Percentiles rank a stretch among this genome's conserved stretches.
Evolutionary conservation across 2,113 vertebrate genomes (phyloP).

Genomic region (Vulpes vulpes): DNA sequence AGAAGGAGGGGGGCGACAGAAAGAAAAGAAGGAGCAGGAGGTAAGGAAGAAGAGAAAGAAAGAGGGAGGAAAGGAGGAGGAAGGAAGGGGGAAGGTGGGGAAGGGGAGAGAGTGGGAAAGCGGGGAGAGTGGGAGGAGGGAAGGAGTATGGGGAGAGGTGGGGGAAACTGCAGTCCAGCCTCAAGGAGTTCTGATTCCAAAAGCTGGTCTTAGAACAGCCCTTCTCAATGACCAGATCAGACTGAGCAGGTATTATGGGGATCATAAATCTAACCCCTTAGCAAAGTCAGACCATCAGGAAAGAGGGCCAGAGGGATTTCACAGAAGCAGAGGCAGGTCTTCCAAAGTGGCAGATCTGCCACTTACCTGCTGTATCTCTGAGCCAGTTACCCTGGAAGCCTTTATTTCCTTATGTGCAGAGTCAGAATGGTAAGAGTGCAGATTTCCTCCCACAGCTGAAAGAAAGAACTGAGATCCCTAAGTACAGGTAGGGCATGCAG

Average conservation of each 20-base stretch:
- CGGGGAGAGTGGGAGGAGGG: neutral
- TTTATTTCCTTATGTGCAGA: neutral
- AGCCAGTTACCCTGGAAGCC: neutral
- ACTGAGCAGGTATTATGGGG: neutral
- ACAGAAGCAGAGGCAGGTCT: neutral
- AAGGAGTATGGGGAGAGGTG: neutral
- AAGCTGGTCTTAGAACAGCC: neutral
- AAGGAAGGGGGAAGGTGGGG: neutral
- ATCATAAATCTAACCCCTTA: neutral
- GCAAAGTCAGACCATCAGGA: neutral
- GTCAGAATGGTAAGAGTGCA: neutral
- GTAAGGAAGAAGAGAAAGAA: too few species aligned
- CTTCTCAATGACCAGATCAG: neutral
- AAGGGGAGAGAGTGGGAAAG: neutral
- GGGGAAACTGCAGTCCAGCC: neutral
- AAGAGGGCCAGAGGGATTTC: neutral
- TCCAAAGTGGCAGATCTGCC: neutral
- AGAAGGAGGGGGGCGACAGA: too few species aligned
- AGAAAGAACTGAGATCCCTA: neutral
- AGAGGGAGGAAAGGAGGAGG: too few species aligned
- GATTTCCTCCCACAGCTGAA: neutral
- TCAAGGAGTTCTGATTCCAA: neutral
- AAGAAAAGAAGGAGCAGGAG: neutral
- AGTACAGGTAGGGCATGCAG: rapidly evolving
- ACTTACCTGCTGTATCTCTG: neutral